Percentiles rank a stretch among this genome's conserved stretches.
Conservation (phyloP, 1,140 invertebrate genomes). For the Rhyacophila brunnea region DNA sequence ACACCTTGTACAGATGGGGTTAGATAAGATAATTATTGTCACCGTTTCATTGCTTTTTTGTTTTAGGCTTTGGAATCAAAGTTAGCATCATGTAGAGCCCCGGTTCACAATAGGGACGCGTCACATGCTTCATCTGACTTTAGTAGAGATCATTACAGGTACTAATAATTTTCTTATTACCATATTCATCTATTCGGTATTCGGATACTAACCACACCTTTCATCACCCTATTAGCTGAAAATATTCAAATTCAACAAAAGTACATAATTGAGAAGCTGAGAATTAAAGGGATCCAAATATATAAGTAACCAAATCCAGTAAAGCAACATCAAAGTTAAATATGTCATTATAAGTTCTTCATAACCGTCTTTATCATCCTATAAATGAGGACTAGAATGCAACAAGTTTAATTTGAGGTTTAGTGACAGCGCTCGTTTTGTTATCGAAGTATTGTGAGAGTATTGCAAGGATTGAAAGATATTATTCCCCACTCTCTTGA, state of each 20-base stretch:
- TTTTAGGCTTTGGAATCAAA: slow-evolving; percentile 59
- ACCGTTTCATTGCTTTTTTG: slow-evolving; percentile 35
- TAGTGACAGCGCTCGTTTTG: too few species aligned
- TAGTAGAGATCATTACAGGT: slow-evolving; percentile 34
- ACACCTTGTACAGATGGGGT: too few species aligned
- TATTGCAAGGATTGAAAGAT: too few species aligned
- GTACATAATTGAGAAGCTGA: neutral
- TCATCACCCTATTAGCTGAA: neutral
- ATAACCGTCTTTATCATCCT: too few species aligned
- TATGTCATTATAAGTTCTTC: neutral
- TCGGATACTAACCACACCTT: neutral
- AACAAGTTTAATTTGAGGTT: too few species aligned
- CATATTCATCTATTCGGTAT: neutral
- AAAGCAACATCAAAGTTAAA: neutral
- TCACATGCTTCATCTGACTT: slow-evolving; percentile 31
- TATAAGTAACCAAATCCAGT: neutral
- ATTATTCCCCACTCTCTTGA: too few species aligned
- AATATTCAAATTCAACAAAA: neutral
- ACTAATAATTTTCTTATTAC: slow-evolving; percentile 2
- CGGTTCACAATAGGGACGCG: slow-evolving; percentile 39
- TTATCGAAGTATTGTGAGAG: too few species aligned
- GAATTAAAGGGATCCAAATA: too few species aligned
- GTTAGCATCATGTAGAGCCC: slow-evolving; percentile 56
- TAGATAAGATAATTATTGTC: too few species aligned
- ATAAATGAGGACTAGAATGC: too few species aligned